Conservation (phyloP, 23 tunicate genomes). For the Diplosoma virens region DNA sequence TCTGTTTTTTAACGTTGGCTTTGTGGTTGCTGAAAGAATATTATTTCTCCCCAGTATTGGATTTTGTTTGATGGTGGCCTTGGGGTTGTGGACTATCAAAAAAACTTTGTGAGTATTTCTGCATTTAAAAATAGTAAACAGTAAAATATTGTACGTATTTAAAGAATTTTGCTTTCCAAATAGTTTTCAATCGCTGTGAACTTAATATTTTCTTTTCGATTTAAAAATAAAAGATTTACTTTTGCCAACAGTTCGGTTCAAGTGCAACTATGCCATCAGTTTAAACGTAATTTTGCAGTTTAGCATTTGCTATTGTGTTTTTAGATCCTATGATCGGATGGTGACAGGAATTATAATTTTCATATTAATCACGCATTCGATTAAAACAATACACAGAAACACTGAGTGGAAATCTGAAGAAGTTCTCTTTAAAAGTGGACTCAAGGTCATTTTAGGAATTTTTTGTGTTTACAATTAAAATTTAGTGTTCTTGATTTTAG, state of each 20-base stretch:
- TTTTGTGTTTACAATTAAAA: no score
- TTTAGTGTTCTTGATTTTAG: no score
- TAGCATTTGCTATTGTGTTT: background rate
- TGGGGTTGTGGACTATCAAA: conserved; percentile 36
- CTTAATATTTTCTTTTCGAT: no score
- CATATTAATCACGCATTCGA: conserved; percentile 8
- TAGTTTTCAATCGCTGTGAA: no score
- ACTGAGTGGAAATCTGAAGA: conserved; percentile 62
- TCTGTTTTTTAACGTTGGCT: conserved; percentile 86
- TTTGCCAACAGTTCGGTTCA: no score
- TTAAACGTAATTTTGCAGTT: no score
- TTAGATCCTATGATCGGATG: conserved; percentile 29
- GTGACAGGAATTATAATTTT: background rate
- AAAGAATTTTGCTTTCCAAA: no score
- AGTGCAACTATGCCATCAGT: no score
- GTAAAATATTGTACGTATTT: no score
- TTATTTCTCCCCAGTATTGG: conserved; percentile 88
- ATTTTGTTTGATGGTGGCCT: conserved; percentile 64
- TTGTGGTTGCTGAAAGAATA: conserved; percentile 94
- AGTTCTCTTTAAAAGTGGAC: conserved; percentile 69
- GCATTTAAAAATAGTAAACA: no score
- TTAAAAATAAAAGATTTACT: no score
- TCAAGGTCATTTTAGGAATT: conserved; percentile 56
- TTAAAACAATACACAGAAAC: conserved; percentile 54
- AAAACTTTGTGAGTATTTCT: conserved; percentile 17